Percentiles rank a stretch among this genome's conserved stretches.
These are phyloP conservation scores for Gallinago undulata DNA, from an alignment of 2,113 vertebrate genomes.

Conservation along the genomic window DNA sequence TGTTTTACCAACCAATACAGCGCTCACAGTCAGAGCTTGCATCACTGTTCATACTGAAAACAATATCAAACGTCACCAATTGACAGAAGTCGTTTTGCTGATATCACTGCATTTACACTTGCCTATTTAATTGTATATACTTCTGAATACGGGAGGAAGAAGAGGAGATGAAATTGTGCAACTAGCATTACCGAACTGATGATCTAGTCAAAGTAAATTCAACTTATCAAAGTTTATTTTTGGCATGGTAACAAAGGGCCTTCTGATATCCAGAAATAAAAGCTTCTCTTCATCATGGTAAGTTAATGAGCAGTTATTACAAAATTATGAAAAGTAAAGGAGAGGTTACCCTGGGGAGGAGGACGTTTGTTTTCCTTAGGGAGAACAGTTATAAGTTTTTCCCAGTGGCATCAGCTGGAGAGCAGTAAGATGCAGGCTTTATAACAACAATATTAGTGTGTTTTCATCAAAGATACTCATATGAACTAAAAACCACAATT, in stretches of 20 bases:
- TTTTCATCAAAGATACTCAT: background rate
- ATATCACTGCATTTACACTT: background rate
- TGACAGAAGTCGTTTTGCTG: background rate
- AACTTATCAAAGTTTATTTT: background rate
- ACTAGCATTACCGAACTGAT: background rate
- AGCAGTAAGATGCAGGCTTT: background rate
- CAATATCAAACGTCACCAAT: background rate
- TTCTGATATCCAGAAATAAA: background rate
- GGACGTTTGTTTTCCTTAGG: background rate
- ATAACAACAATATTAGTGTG: background rate
- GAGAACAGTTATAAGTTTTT: background rate
- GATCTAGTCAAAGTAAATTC: background rate
- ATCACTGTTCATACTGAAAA: background rate
- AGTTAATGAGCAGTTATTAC: background rate
- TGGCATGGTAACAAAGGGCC: background rate
- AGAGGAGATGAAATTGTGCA: background rate
- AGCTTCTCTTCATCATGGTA: background rate
- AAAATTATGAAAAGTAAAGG: background rate
- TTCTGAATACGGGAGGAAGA: background rate
- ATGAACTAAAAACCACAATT: background rate
- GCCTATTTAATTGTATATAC: accelerated
- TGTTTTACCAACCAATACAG: background rate
- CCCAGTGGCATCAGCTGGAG: background rate
- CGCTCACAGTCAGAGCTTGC: background rate
- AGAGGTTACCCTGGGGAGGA: background rate